phyloP scores from a whole-genome alignment of 2,888 invertebrate species.

The Apodemia zela region DNA sequence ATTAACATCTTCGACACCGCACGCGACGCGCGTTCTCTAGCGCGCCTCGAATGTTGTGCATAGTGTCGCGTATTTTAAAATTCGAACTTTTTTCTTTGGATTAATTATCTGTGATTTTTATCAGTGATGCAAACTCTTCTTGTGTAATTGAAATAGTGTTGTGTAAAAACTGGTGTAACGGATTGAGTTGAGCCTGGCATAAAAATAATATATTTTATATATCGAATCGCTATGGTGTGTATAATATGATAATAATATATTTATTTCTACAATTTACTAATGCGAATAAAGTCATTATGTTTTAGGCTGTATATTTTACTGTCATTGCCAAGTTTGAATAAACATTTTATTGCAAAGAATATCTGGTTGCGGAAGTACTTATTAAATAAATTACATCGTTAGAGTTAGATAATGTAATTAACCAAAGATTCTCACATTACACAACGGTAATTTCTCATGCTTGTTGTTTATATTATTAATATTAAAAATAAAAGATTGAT shows the following conservation, averaged over 20 bases:
- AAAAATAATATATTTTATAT: constrained; percentile 9
- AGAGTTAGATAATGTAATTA: neutral
- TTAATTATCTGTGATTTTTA: constrained; percentile 20
- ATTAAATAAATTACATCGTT: neutral
- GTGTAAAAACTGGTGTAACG: neutral
- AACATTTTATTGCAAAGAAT: neutral
- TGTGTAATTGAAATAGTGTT: neutral
- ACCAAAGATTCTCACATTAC: neutral
- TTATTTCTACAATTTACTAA: neutral
- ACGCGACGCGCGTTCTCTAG: constrained; percentile 67
- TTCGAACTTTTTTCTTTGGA: constrained; percentile 34
- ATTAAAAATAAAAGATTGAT: neutral
- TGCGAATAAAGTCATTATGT: neutral
- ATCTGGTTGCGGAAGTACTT: neutral
- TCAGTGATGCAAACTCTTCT: constrained; percentile 7
- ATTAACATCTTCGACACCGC: constrained; percentile 56
- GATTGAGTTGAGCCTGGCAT: constrained; percentile 13
- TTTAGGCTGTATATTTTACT: neutral
- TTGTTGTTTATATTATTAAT: neutral
- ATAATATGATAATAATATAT: neutral
- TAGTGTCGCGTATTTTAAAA: constrained; percentile 53
- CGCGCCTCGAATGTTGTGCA: constrained; percentile 64
- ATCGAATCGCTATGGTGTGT: neutral
- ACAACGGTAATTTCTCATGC: constrained; percentile 4
- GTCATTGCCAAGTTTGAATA: neutral